These are phyloP conservation scores for Tychaedon coryphoeus DNA, from an alignment of 2,113 vertebrate species.

Conservation along the genomic window DNA sequence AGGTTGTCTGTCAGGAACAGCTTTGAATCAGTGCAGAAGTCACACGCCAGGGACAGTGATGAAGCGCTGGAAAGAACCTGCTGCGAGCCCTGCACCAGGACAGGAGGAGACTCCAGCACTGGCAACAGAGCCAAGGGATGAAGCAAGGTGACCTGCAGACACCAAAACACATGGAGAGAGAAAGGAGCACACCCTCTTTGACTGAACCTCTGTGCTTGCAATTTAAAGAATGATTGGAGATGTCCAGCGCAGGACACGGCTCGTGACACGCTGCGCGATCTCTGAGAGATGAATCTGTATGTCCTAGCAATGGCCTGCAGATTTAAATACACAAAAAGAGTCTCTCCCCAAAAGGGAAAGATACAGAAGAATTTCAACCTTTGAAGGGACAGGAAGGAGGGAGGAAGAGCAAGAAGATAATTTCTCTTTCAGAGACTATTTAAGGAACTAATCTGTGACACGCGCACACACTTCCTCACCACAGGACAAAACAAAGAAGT, in stretches of 20 bases:
- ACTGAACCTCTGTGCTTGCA: too few species aligned
- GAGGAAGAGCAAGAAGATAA: neutral
- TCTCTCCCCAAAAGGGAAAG: neutral
- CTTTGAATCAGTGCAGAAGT: neutral
- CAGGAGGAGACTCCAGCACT: neutral
- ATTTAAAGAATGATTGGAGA: neutral
- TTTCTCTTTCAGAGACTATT: neutral
- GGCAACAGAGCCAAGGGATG: neutral
- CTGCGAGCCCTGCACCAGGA: neutral
- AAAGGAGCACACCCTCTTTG: neutral
- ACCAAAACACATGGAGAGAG: neutral
- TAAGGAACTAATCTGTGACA: neutral
- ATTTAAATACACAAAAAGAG: neutral
- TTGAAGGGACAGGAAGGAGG: neutral
- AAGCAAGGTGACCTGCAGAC: neutral
- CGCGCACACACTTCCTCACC: neutral
- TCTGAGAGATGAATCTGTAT: neutral
- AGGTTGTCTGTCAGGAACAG: neutral
- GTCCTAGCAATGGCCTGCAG: neutral
- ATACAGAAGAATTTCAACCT: neutral
- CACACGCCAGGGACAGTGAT: neutral
- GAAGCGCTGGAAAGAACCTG: neutral
- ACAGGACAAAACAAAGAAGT: neutral
- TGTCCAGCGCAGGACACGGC: accelerated
- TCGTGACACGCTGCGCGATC: accelerated